A percentile compares a stretch with the other conserved stretches of the same genome.
Conservation (phyloP, 2,113 vertebrate species). For the Heptranchias perlo region DNA sequence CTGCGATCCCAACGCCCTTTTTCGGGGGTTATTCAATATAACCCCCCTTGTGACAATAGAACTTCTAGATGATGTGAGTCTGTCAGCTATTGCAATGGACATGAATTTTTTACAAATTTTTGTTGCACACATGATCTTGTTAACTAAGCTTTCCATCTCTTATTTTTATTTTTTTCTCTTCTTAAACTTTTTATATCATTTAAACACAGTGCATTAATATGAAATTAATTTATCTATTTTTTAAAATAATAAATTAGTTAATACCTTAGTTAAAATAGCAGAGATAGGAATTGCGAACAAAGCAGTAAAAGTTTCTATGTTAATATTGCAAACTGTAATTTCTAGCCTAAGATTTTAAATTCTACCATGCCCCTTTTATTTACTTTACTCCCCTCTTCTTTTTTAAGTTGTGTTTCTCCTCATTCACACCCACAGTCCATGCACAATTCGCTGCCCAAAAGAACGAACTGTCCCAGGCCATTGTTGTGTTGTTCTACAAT, state of each 20-base stretch:
- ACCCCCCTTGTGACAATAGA: not conserved
- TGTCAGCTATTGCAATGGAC: not conserved
- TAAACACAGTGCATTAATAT: not conserved
- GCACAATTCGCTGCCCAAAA: not conserved
- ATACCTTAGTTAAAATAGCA: not conserved
- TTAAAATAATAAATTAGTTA: not conserved
- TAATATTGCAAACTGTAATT: not conserved
- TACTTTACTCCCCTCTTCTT: not conserved
- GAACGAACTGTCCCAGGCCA: too few relatives aligned
- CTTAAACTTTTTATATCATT: not conserved
- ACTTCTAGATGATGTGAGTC: not conserved
- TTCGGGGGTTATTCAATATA: too few relatives aligned
- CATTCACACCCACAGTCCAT: not conserved
- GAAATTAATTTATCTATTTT: not conserved
- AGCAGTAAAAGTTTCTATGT: not conserved
- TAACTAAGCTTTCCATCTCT: too few relatives aligned
- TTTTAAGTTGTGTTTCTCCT: not conserved
- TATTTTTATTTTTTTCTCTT: not conserved
- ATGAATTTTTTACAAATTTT: not conserved
- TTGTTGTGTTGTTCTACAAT: not conserved
- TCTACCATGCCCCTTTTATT: not conserved
- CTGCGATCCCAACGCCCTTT: too few relatives aligned
- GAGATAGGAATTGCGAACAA: not conserved
- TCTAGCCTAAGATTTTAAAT: not conserved
- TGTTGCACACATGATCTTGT: not conserved